These are phyloP conservation scores for Xenentodon cancila DNA, from an alignment of 2,797 vertebrate genomes.

Conservation along the genomic window DNA sequence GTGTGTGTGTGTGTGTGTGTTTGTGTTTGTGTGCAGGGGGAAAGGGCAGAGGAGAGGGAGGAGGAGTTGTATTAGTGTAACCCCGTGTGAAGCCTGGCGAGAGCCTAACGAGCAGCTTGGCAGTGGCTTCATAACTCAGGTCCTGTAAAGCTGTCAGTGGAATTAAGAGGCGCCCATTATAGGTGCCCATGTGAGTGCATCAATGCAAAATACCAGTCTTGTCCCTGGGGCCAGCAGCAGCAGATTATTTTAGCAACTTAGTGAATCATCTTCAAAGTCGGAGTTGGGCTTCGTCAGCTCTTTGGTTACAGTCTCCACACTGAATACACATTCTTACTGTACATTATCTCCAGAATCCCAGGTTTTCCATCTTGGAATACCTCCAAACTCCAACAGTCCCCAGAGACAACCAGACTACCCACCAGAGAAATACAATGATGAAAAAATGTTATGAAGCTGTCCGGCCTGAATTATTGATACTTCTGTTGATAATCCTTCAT, in stretches of 20 bases:
- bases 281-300: slow-evolving; percentile 43
- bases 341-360: slow-evolving; percentile 16
- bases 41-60: slow-evolving; percentile 26
- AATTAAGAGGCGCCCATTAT: slow-evolving; percentile 85
- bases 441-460: slow-evolving; percentile 70
- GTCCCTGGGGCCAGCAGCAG: slow-evolving; percentile 64
- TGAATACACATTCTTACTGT: slow-evolving; percentile 31
- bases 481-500: slow-evolving; percentile 73
- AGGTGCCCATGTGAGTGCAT: slow-evolving; percentile 78
- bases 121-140: slow-evolving; percentile 79
- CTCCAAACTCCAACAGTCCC: slow-evolving; percentile 20
- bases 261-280: slow-evolving; percentile 79
- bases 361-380: slow-evolving; percentile 36
- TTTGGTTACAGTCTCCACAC: slow-evolving; percentile 17
- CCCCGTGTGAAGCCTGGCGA: slow-evolving; percentile 65
- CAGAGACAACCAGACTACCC: slow-evolving; percentile 41
- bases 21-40: slow-evolving; percentile 15
- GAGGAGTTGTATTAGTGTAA: slow-evolving; percentile 69
- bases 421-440: slow-evolving; percentile 47
- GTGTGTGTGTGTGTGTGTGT: neutral
- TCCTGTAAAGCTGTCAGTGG: slow-evolving; percentile 82
- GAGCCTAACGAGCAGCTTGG: slow-evolving; percentile 73
- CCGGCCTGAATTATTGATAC: slow-evolving; percentile 70
- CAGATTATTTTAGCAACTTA: slow-evolving; percentile 82
- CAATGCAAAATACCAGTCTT: slow-evolving; percentile 74